Evolutionary conservation across 1,140 invertebrate genomes (phyloP).

Genomic region (Trachymyrmex cornetzi): DNA sequence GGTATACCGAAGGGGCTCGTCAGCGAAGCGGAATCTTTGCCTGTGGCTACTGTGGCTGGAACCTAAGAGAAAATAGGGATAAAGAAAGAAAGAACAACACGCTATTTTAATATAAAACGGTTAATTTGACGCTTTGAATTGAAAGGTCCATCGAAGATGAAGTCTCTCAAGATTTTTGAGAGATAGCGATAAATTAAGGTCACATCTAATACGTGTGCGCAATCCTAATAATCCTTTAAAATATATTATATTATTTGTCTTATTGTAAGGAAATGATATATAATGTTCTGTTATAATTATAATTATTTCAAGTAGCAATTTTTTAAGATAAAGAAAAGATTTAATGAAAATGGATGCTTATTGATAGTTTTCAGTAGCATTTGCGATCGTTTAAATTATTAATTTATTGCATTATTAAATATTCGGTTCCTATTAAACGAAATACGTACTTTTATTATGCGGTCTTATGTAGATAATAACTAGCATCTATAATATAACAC

Average conservation of each 20-base stretch:
- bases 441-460: neutral
- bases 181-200: neutral
- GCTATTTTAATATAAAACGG: conserved; percentile 17
- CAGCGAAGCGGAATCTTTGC: conserved; percentile 49
- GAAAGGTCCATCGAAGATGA: neutral
- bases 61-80: conserved; percentile 6
- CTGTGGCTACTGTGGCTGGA: conserved; percentile 21
- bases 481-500: neutral
- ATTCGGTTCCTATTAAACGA: neutral
- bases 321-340: neutral
- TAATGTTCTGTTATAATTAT: neutral
- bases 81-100: conserved; percentile 3
- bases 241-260: neutral
- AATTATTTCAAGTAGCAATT: neutral
- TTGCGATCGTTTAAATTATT: neutral
- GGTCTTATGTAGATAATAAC: neutral
- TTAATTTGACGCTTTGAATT: conserved; percentile 20
- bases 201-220: neutral
- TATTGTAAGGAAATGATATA: conserved; percentile 11
- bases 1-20: conserved; percentile 9
- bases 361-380: neutral
- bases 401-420: neutral
- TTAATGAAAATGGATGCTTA: neutral
- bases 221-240: neutral
- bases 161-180: neutral